Base-by-base conservation (phyloP, 2,113 vertebrate genomes). In the Toxotes chatareus region DNA sequence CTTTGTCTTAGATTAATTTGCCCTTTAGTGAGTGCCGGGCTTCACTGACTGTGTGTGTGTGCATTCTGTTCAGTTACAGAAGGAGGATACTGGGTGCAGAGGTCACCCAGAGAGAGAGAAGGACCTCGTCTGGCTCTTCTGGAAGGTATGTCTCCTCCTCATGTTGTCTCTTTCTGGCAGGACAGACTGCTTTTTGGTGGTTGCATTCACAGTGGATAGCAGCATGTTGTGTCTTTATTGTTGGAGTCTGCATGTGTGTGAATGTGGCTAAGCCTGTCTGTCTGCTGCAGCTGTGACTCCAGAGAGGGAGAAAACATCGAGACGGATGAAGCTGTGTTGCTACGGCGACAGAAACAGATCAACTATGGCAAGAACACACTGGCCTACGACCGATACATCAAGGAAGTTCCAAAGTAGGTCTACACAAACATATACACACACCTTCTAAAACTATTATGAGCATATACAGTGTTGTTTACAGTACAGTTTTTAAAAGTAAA, bases 361-460 rank as follows among this genome's bases (percentile, higher is more conserved):
- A 98, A 96, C 89, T 99, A 99, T 0, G 98, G 98, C 1, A 99
- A 99, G 91, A 99, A 99, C 92, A 99, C 97, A 0, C 94, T 98
- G 21, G 97, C 98, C 1, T 99, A 99, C 0, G 98, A 99, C 62
- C 91, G 97, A 86, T 99, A 99, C 34, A 93, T 97, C 47, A 95
- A 96, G 63, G 97, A 97, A 83, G 96, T 99, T 38, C 98, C 98
- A 0, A 97, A 97, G 98, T 99, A 93, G 85, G 94, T 78, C 10
- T 0, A 34, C 16, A 7, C 16, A 46, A 8, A 51, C 13, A 32
- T 11, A 32, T 12, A 44, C 27, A 10, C 23, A n/a, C 17, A 23
- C 38, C 14, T 2, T 4, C 1, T 40, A 3, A 53, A n/a, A 9
- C 14, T 4, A 5, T 49, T 27, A 40, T 21, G 14, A 49, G 10